These are phyloP conservation scores for Drosophila anomalata DNA, from an alignment of 2,888 invertebrate genomes.

Conservation along the genomic window DNA sequence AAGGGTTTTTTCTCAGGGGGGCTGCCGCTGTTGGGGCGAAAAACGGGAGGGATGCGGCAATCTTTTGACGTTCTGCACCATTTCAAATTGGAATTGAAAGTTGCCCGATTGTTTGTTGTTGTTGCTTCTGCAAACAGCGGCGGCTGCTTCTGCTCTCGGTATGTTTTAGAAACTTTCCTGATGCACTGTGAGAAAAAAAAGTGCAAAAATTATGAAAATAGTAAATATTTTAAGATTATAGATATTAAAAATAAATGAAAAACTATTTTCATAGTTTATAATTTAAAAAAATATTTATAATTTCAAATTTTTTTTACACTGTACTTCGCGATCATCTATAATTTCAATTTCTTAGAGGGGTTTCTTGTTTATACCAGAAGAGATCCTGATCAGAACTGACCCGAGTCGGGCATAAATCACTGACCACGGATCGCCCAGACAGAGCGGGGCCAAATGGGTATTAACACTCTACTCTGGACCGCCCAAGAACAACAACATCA, in stretches of 20 bases:
- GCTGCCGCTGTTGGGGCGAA: conserved; percentile 12
- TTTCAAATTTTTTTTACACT: not conserved
- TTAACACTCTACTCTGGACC: conserved; percentile 2
- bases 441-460: conserved; percentile 55
- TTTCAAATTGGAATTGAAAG: conserved; percentile 77
- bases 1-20: conserved; percentile 21
- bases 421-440: conserved; percentile 60
- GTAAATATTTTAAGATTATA: not conserved
- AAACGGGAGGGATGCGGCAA: conserved; percentile 36
- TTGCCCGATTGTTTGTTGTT: conserved; percentile 50
- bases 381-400: conserved; percentile 47
- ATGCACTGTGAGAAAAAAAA: conserved; percentile 10
- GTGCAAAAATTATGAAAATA: no score
- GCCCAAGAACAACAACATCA: conserved; percentile 44
- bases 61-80: conserved; percentile 77
- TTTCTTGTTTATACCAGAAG: conserved; percentile 14
- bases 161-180: conserved; percentile 10
- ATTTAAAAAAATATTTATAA: no score
- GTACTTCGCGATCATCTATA: not conserved
- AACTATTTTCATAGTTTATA: no score
- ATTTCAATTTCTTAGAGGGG: conserved; percentile 19
- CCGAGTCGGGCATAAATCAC: conserved; percentile 66
- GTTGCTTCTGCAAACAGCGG: conserved; percentile 36
- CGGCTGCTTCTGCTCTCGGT: conserved; percentile 24
- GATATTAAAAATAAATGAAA: not conserved